These are phyloP conservation scores for Austrofundulus limnaeus DNA, from an alignment of 2,113 vertebrate species.

Conservation along the genomic window DNA sequence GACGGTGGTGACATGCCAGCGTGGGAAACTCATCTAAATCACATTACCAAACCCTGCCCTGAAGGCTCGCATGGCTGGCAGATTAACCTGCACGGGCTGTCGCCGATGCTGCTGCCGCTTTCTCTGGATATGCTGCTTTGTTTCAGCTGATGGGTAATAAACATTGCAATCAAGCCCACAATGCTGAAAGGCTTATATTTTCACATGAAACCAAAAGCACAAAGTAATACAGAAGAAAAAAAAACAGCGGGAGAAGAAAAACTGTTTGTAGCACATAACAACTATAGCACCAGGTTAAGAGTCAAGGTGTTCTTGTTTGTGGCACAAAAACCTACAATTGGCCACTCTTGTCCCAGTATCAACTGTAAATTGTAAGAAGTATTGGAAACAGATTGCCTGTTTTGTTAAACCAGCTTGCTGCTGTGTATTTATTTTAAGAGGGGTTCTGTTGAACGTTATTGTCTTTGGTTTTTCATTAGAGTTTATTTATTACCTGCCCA, in stretches of 20 bases:
- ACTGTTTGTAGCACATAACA: conserved; percentile 9
- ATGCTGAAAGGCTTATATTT: conserved; percentile 43
- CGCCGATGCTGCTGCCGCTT: conserved; percentile 33
- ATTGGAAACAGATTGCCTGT: background rate
- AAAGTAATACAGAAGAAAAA: conserved; percentile 2
- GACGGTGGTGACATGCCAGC: conserved; percentile 63
- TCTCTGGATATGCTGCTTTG: conserved; percentile 50
- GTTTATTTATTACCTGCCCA: conserved; percentile 20
- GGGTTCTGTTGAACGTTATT: conserved; percentile 5
- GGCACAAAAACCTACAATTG: conserved; percentile 4
- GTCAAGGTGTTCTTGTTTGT: background rate
- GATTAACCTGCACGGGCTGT: conserved; percentile 66
- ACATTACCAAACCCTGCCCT: conserved; percentile 71
- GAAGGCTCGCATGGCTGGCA: conserved; percentile 67
- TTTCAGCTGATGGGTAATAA: conserved; percentile 61
- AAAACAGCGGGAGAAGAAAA: conserved; percentile 13
- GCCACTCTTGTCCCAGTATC: background rate
- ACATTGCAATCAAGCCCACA: conserved; percentile 56
- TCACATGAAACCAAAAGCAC: conserved; percentile 41
- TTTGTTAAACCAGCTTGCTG: conserved; percentile 13
- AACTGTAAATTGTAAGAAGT: conserved; percentile 20
- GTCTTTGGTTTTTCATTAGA: conserved; percentile 7
- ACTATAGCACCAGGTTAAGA: conserved; percentile 9
- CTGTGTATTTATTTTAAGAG: conserved; percentile 22
- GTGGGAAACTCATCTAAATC: conserved; percentile 78